Base-by-base conservation (phyloP, 2,113 vertebrate genomes). In the Ursus arctos region DNA sequence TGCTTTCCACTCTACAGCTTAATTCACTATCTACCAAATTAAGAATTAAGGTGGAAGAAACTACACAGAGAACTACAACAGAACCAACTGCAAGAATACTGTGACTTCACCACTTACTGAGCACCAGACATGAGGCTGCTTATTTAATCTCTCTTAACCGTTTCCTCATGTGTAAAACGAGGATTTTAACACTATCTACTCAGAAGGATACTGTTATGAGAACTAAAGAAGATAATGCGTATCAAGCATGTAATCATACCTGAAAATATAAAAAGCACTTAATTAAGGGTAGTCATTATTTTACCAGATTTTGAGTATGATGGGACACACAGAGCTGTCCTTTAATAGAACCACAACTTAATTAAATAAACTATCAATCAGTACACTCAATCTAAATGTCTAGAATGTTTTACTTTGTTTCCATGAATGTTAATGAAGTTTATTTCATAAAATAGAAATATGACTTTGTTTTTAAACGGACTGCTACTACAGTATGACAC, bases 391-490 rank as follows among this genome's bases (percentile, higher is more conserved):
- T 53, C 14, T 88, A 40, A 93, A 91, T 12, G 26, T 59, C 16
- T 51, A 72, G 8, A 83, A 83, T 82, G n/a, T n/a, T 80, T 83
- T 26, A 31, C 9, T 93, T 24, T 61, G 53, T 31, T 53, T 69
- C 81, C 47, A 85, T 49, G 3, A 86, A 84, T 18, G 59, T 65
- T 28, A 77, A 61, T 47, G 24, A 10, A 84, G 10, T n/a, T 97
- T 88, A 51, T 43, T 77, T 89, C 43, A 72, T 72, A 59, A 90
- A 94, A 89, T 55, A 85, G 87, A 96, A 92, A 51, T 11, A 3
- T 28, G 51, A 47, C 15, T 57, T 43, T 82, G 2, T 72, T 86
- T 86, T 57, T 74, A 87, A 96, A 87, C 18, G 77, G 40, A 81
- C 26, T 71, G 33, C 3, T 83, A 28, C 0, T 53, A 67, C 26